Percentiles rank a stretch among this genome's conserved stretches.
These are phyloP conservation scores for Ardeotis arabs DNA, from an alignment of 2,113 vertebrate species.

Conservation along the genomic window DNA sequence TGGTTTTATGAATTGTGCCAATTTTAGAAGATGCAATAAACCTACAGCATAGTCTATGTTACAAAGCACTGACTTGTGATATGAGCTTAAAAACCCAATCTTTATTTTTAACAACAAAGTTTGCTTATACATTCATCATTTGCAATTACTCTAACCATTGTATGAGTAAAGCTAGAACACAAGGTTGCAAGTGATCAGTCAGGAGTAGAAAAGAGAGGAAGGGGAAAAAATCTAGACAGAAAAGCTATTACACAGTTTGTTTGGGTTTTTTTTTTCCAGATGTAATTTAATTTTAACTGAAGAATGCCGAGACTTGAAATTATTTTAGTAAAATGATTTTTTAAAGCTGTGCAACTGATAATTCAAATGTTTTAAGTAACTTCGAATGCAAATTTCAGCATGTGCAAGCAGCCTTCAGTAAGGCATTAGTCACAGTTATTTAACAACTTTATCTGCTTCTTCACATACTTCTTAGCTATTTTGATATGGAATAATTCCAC, in stretches of 20 bases:
- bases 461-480: not conserved
- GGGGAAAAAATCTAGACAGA: not conserved
- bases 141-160: not conserved
- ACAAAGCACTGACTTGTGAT: not conserved
- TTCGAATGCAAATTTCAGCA: not conserved
- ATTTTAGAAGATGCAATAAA: not conserved
- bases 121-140: not conserved
- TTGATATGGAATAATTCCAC: not conserved
- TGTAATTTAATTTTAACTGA: not conserved
- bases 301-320: not conserved
- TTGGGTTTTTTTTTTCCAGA: not conserved
- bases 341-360: not conserved
- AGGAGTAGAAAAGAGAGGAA: not conserved
- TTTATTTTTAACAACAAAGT: not conserved
- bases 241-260: not conserved
- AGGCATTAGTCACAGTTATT: not conserved
- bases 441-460: not conserved
- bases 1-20: not conserved
- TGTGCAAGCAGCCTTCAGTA: not conserved
- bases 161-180: not conserved
- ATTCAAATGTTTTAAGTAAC: not conserved
- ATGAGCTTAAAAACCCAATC: not conserved
- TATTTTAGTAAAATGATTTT: not conserved
- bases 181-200: not conserved
- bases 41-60: not conserved